These are phyloP conservation scores for Trichechus manatus DNA, from an alignment of 2,113 vertebrate genomes.

Conservation along the genomic window DNA sequence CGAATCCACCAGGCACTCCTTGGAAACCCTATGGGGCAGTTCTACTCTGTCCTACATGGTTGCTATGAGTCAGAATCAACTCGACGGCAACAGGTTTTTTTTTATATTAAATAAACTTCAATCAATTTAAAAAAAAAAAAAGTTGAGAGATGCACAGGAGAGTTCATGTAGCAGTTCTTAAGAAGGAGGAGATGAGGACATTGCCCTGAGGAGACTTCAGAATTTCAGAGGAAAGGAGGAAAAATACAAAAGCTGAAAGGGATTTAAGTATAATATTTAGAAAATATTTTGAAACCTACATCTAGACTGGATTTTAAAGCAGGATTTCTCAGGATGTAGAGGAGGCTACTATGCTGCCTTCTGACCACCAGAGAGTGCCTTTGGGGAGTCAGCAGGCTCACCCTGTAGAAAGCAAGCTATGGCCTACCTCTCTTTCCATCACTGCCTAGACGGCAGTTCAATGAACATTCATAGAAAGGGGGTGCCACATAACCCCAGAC, in stretches of 20 bases:
- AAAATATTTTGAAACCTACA: not conserved
- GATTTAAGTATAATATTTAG: not conserved
- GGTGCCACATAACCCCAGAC: not conserved
- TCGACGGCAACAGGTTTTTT: too few species aligned
- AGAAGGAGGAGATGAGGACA: not conserved
- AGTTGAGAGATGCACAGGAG: slow-evolving; percentile 70
- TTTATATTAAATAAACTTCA: too few species aligned
- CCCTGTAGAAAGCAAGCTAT: rapidly evolving
- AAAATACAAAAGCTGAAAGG: not conserved
- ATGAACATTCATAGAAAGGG: not conserved
- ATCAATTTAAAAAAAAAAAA: too few species aligned
- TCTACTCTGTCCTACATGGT: too few species aligned
- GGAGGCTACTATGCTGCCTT: not conserved
- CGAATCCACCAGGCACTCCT: too few species aligned
- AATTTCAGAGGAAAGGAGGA: not conserved
- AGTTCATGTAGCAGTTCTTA: not conserved
- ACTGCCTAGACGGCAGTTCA: not conserved
- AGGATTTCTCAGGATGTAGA: not conserved
- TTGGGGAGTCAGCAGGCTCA: rapidly evolving
- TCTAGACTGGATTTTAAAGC: not conserved
- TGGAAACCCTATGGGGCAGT: too few species aligned
- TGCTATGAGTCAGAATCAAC: too few species aligned
- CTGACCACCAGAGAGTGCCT: slow-evolving; percentile 19
- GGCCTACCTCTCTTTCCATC: not conserved
- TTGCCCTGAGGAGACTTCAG: not conserved